Percentiles rank a stretch among this genome's conserved stretches.
Conservation (phyloP, 2,113 vertebrate genomes). For the Acrocephalus kingi region DNA sequence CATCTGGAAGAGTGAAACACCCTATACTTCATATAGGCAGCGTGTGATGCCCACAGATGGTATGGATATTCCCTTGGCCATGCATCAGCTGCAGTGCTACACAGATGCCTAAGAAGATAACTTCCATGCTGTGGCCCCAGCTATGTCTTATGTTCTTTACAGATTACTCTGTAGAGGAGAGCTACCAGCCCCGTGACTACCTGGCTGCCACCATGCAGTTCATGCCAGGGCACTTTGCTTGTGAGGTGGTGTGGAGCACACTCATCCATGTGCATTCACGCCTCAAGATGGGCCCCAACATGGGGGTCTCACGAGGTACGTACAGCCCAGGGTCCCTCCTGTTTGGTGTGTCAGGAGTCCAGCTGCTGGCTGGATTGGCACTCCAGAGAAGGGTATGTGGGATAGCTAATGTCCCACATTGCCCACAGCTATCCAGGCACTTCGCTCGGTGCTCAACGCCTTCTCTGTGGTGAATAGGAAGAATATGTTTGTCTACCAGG, state of each 20-base stretch:
- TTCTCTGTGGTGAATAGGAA: conserved; percentile 98
- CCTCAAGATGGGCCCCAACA: conserved; percentile 97
- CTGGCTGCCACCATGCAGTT: conserved; percentile 98
- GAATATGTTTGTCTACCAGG: conserved; percentile 99
- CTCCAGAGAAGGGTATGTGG: not conserved
- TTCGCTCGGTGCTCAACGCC: conserved; percentile 93
- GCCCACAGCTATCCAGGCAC: conserved; percentile 89
- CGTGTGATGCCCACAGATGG: conserved; percentile 83
- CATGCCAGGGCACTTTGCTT: conserved; percentile 95
- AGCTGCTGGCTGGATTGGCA: not conserved
- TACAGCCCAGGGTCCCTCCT: not conserved
- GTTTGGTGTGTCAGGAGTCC: rapidly evolving
- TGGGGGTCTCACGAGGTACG: conserved; percentile 92
- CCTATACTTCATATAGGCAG: conserved; percentile 82
- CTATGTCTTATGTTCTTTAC: not conserved
- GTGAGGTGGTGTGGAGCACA: conserved; percentile 94
- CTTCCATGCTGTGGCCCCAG: not conserved
- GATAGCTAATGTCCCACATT: not conserved
- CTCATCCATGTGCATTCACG: conserved; percentile 95
- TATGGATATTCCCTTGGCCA: conserved; percentile 37
- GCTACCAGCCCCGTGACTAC: conserved; percentile 91
- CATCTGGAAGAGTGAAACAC: conserved; percentile 95
- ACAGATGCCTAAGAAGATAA: not conserved
- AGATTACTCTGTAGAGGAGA: conserved; percentile 94
- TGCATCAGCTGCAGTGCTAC: not conserved